phyloP scores from a whole-genome alignment of 2,797 vertebrate genomes.

The Sciurus vulgaris region DNA sequence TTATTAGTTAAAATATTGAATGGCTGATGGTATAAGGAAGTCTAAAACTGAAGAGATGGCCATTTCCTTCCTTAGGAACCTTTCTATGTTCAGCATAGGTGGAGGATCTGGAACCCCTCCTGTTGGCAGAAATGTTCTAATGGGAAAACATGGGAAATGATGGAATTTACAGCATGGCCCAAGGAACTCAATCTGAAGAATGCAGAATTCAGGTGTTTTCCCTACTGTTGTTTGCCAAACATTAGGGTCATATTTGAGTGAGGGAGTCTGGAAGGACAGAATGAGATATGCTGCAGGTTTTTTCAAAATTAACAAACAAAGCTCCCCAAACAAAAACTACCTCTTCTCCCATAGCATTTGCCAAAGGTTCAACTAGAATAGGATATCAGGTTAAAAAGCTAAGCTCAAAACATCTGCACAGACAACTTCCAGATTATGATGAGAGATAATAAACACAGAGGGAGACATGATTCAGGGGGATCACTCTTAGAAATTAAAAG shows the following conservation, averaged over 20 bases:
- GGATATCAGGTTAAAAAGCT: neutral
- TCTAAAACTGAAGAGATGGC: neutral
- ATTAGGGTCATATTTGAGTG: neutral
- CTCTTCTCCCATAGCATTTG: neutral
- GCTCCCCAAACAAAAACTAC: neutral
- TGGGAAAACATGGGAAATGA: neutral
- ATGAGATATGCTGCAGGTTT: neutral
- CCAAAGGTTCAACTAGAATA: neutral
- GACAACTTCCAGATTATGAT: neutral
- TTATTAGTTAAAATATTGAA: neutral
- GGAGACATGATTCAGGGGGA: neutral
- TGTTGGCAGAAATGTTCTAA: neutral
- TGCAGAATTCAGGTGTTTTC: neutral
- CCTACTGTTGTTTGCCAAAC: neutral
- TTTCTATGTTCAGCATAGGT: neutral
- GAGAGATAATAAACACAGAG: neutral
- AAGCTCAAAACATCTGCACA: neutral
- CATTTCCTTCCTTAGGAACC: neutral
- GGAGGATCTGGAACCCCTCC: neutral
- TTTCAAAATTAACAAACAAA: neutral
- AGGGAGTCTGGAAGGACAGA: neutral
- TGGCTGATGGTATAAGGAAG: neutral
- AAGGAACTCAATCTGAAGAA: neutral
- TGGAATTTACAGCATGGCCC: neutral
- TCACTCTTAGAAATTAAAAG: neutral